These are phyloP conservation scores for Tridacna gigas DNA, from an alignment of 2,888 invertebrate species.

Conservation along the genomic window DNA sequence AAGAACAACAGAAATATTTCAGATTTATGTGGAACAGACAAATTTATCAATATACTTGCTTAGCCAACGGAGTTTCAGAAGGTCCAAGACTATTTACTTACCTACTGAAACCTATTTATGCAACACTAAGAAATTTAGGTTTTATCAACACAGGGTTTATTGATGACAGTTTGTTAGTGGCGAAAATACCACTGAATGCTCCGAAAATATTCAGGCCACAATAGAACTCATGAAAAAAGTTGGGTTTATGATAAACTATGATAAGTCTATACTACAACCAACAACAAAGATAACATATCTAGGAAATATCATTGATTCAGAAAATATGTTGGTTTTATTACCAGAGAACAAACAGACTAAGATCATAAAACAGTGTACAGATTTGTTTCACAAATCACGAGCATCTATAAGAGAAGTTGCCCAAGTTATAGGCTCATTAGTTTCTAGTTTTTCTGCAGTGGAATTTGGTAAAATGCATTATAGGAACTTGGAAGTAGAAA, in stretches of 20 bases:
- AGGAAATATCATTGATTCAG: constrained; percentile 15
- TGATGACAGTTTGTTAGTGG: constrained; percentile 47
- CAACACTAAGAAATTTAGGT: background rate
- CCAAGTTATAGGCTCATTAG: constrained; percentile 7
- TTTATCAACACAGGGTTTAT: constrained; percentile 7
- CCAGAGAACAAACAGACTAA: background rate
- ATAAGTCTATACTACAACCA: constrained; percentile 7
- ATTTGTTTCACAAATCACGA: background rate
- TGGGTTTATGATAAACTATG: constrained; percentile 2
- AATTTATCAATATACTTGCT: constrained; percentile 14
- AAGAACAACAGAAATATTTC: constrained; percentile 6
- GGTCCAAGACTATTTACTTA: constrained; percentile 12
- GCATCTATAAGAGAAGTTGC: background rate
- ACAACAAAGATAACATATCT: background rate
- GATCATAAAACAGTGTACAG: background rate
- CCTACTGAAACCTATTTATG: constrained; percentile 10
- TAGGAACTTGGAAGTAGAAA: constrained; percentile 33
- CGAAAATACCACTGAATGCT: background rate
- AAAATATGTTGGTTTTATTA: background rate
- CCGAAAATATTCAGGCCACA: background rate
- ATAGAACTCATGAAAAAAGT: background rate
- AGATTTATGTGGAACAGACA: constrained; percentile 1
- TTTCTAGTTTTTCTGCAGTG: constrained; percentile 27
- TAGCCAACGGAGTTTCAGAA: constrained; percentile 1
- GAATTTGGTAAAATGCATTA: constrained; percentile 27